phyloP scores from a whole-genome alignment of 2,888 invertebrate genomes.

The Drosophila colorata region DNA sequence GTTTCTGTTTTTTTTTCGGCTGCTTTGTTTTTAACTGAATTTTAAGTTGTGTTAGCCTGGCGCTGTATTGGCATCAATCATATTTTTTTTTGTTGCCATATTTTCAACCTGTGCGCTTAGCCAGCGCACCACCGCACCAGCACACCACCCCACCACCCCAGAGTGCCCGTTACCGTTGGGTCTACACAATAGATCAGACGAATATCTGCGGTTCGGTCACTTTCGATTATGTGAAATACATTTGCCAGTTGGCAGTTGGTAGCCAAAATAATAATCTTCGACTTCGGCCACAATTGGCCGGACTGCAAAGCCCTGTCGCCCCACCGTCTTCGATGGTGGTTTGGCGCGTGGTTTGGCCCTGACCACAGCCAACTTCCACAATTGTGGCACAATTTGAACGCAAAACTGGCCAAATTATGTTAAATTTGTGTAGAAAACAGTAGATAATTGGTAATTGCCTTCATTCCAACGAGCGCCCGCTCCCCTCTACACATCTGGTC shows the following conservation, averaged over 20 bases:
- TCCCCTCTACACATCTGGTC: not conserved
- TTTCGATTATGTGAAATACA: slow-evolving; percentile 79
- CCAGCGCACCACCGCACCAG: slow-evolving; percentile 22
- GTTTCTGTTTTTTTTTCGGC: slow-evolving; percentile 38
- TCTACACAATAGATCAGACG: slow-evolving; percentile 66
- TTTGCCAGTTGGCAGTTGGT: slow-evolving; percentile 64
- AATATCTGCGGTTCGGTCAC: slow-evolving; percentile 78
- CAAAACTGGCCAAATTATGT: slow-evolving; percentile 81
- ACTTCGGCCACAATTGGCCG: slow-evolving; percentile 55
- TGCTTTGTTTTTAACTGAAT: slow-evolving; percentile 73
- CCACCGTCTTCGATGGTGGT: slow-evolving; percentile 5
- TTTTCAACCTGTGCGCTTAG: slow-evolving; percentile 70
- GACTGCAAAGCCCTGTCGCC: not conserved
- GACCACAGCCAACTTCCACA: slow-evolving; percentile 81
- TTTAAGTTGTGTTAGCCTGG: slow-evolving; percentile 74
- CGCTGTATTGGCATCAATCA: slow-evolving; percentile 78
- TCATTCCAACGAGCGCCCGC: slow-evolving; percentile 55
- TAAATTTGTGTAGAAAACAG: slow-evolving; percentile 82
- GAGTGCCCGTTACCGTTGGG: slow-evolving; percentile 32
- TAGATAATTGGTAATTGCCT: slow-evolving; percentile 82
- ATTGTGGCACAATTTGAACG: slow-evolving; percentile 80
- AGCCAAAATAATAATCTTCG: slow-evolving; percentile 79
- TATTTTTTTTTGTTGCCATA: slow-evolving; percentile 43
- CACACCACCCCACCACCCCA: slow-evolving; percentile 14
- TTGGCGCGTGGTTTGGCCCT: slow-evolving; percentile 69